A percentile compares a stretch with the other conserved stretches of the same genome.
Evolutionary conservation across 2,888 invertebrate genomes (phyloP).

Genomic region (Temnothorax unifasciatus): DNA sequence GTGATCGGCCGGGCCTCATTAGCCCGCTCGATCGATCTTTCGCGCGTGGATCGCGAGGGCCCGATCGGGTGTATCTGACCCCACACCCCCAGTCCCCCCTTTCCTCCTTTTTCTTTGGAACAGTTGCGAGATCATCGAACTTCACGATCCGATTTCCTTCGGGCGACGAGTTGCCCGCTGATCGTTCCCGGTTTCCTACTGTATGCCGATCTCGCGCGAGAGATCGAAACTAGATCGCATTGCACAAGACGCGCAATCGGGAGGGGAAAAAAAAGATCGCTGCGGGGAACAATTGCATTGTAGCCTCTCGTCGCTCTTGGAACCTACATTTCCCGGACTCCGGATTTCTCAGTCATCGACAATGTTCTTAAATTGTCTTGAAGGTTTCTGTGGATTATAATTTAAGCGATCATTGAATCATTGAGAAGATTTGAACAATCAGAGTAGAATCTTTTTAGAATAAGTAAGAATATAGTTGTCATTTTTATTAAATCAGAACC

Average conservation of each 20-base stretch:
- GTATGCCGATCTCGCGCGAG: conserved; percentile 32
- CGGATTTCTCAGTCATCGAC: conserved; percentile 12
- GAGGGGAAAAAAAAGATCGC: conserved; percentile 34
- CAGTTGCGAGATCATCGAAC: conserved; percentile 65
- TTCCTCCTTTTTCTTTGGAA: conserved; percentile 40
- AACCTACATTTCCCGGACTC: conserved; percentile 29
- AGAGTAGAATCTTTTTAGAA: not conserved
- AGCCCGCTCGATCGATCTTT: conserved; percentile 55
- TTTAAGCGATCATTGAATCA: not conserved
- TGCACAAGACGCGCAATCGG: conserved; percentile 55
- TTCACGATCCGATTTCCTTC: conserved; percentile 66
- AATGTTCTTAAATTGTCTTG: not conserved
- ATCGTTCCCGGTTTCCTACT: conserved; percentile 55
- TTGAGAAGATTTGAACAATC: not conserved
- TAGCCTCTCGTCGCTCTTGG: conserved; percentile 60
- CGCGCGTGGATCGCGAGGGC: conserved; percentile 32
- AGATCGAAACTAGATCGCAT: conserved; percentile 60
- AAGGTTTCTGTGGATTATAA: not conserved
- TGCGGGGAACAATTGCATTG: conserved; percentile 53
- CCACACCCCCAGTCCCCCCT: not conserved
- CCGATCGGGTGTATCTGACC: not conserved
- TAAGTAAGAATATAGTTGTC: not conserved
- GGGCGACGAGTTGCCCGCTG: conserved; percentile 60
- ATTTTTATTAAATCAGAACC: not conserved
- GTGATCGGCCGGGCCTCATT: conserved; percentile 63